Conservation (phyloP, 2,113 vertebrate species). For the Leptocoma aspasia region DNA sequence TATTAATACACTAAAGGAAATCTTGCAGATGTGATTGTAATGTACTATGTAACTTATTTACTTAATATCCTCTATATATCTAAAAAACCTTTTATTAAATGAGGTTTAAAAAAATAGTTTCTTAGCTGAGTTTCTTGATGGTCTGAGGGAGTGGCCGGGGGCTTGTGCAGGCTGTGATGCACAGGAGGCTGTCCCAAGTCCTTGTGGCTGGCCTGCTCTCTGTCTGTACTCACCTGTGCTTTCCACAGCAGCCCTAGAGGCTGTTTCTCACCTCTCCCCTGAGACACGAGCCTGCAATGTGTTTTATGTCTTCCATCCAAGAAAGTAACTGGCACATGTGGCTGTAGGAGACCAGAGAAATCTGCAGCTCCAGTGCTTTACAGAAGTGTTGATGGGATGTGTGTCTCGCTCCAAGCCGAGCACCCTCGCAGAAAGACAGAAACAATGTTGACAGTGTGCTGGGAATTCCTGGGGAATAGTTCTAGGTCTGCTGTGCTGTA, state of each 20-base stretch:
- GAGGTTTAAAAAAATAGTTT: constrained; percentile 70
- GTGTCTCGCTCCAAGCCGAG: not conserved
- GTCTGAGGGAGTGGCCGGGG: not conserved
- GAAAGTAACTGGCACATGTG: not conserved
- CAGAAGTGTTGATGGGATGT: not conserved
- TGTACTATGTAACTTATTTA: constrained; percentile 85
- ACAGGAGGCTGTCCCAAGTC: rapidly evolving
- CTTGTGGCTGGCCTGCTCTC: not conserved
- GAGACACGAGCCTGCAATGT: not conserved
- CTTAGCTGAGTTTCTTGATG: not conserved
- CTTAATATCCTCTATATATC: constrained; percentile 79
- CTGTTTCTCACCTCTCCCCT: not conserved
- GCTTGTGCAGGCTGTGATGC: not conserved
- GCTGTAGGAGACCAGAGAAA: not conserved
- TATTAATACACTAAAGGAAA: constrained; percentile 84
- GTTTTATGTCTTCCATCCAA: not conserved
- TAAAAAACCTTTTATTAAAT: constrained; percentile 81
- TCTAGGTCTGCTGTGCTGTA: not conserved
- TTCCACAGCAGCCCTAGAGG: not conserved
- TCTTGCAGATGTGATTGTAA: constrained; percentile 83
- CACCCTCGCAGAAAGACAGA: not conserved
- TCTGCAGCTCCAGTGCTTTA: not conserved
- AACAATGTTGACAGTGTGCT: not conserved
- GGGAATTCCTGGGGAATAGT: not conserved
- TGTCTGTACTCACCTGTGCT: not conserved